These are phyloP conservation scores for Pituophis catenifer DNA, from an alignment of 2,113 vertebrate genomes.

Conservation along the genomic window DNA sequence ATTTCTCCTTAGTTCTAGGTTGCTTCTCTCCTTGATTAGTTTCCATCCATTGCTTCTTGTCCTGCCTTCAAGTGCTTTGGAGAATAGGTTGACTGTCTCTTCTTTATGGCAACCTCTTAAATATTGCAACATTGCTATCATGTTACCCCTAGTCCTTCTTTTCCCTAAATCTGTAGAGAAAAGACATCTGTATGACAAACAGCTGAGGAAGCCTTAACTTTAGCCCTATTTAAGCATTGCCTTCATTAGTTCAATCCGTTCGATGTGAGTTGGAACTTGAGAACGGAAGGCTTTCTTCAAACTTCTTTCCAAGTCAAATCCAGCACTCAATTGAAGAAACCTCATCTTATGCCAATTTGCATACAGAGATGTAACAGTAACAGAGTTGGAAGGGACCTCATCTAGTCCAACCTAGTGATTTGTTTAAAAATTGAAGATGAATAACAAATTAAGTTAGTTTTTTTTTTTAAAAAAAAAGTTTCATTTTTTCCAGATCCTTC, in stretches of 20 bases:
- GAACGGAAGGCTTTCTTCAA: background rate
- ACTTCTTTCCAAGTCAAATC: background rate
- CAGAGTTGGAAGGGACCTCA: too few species aligned
- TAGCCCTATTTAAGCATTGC: background rate
- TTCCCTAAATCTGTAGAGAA: background rate
- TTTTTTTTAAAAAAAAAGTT: background rate
- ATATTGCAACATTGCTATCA: background rate
- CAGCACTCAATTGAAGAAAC: background rate
- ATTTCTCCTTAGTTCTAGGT: background rate
- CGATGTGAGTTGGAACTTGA: background rate
- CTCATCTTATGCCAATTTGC: background rate
- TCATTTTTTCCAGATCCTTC: background rate
- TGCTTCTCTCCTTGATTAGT: background rate
- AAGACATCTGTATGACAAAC: background rate
- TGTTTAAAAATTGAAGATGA: background rate
- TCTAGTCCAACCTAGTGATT: background rate
- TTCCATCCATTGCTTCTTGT: background rate
- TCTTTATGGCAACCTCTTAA: background rate
- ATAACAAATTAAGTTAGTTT: background rate
- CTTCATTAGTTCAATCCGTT: background rate
- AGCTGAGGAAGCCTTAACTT: background rate
- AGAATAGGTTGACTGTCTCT: background rate
- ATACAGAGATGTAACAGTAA: background rate
- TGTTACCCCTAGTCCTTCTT: background rate
- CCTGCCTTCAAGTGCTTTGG: background rate